These are phyloP conservation scores for Megaleporinus macrocephalus DNA, from an alignment of 2,113 vertebrate species.

Conservation along the genomic window DNA sequence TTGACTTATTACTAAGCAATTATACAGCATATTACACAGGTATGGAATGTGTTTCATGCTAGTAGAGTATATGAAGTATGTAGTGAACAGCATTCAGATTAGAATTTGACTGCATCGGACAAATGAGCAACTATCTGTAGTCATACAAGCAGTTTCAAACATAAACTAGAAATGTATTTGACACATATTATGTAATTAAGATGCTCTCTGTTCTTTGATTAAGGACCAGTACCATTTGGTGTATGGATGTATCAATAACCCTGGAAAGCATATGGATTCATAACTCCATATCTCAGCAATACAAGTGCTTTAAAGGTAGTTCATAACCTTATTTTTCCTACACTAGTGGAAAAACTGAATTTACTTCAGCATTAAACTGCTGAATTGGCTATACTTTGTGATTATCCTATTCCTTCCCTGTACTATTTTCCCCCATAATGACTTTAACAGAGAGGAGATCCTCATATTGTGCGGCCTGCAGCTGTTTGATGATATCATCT, in stretches of 20 bases:
- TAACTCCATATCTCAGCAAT: background rate
- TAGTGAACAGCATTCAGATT: no score
- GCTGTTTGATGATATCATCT: constrained; percentile 49
- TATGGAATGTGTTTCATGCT: background rate
- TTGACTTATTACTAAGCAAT: no score
- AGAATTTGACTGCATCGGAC: no score
- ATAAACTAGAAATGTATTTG: background rate
- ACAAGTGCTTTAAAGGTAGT: background rate
- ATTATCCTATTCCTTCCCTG: constrained; percentile 19
- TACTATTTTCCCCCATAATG: constrained; percentile 43
- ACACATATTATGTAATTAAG: background rate
- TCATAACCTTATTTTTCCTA: background rate
- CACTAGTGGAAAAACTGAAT: background rate
- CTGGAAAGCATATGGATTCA: no score
- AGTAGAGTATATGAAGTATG: no score
- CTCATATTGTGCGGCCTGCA: constrained; percentile 19
- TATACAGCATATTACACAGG: background rate
- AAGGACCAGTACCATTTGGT: background rate
- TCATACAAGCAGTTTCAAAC: background rate
- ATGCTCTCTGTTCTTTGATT: background rate
- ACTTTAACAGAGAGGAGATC: constrained; percentile 45
- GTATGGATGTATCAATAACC: no score
- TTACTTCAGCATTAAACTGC: constrained; percentile 44
- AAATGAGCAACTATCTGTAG: no score
- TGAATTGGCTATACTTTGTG: background rate